Evolutionary conservation across 37 sponge, comb jelly and placozoan species (phyloP).

Genomic region (Crambe crambe): DNA sequence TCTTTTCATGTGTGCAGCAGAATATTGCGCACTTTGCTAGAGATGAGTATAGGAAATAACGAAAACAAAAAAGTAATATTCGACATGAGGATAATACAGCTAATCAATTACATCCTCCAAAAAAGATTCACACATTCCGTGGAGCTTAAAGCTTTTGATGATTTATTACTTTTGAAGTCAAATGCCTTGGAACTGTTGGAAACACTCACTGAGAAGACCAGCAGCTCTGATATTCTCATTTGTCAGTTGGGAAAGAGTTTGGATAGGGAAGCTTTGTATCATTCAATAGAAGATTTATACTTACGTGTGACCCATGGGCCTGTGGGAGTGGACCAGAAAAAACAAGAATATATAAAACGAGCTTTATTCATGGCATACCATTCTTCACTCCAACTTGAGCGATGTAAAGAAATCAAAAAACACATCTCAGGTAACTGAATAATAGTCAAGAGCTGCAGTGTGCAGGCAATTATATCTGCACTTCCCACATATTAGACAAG

Average conservation of each 20-base stretch:
- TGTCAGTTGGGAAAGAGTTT: background rate
- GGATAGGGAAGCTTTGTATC: background rate
- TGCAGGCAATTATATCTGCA: too few species aligned
- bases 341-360: too few species aligned
- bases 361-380: constrained; percentile 45
- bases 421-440: too few species aligned
- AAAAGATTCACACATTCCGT: too few species aligned
- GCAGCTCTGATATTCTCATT: background rate
- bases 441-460: too few species aligned
- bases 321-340: too few species aligned
- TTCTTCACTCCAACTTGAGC: constrained; percentile 12
- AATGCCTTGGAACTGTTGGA: constrained; percentile 1
- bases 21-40: constrained; percentile 60
- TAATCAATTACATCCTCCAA: constrained; percentile 56
- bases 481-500: too few species aligned
- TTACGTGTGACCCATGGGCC: background rate
- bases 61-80: constrained; percentile 60
- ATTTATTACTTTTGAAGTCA: background rate
- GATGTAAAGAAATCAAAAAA: background rate
- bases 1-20: constrained; percentile 40
- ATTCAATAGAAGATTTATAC: background rate
- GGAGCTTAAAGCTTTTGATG: too few species aligned
- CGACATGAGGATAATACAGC: constrained; percentile 53
- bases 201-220: background rate
- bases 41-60: constrained; percentile 67